Percentiles rank a stretch among this genome's conserved stretches.
phyloP scores from a whole-genome alignment of 2,113 vertebrate genomes.

The Polypterus bichir region DNA sequence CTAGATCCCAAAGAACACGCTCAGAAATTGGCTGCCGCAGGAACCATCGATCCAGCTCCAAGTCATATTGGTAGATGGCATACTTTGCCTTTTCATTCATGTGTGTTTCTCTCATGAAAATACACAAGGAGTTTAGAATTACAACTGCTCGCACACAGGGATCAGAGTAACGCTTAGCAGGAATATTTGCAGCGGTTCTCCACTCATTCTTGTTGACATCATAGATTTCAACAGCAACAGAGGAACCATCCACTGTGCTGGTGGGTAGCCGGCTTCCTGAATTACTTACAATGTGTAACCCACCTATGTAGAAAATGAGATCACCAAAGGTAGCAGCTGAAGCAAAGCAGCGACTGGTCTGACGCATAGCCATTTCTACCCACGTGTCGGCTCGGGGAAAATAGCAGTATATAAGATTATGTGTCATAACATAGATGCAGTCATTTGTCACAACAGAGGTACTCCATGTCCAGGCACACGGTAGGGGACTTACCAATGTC shows the following conservation, averaged over 20 bases:
- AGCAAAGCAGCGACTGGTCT: conserved; percentile 83
- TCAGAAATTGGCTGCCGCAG: conserved; percentile 84
- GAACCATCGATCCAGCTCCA: conserved; percentile 82
- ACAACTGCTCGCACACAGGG: conserved; percentile 81
- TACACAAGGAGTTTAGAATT: conserved; percentile 76
- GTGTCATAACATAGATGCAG: conserved; percentile 87
- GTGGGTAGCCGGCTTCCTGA: conserved; percentile 71
- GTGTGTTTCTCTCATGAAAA: conserved; percentile 88
- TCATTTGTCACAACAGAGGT: conserved; percentile 74
- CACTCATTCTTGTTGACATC: conserved; percentile 90
- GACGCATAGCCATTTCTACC: conserved; percentile 90
- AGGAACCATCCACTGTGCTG: conserved; percentile 79
- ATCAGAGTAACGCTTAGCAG: conserved; percentile 84
- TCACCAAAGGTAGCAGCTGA: conserved; percentile 83
- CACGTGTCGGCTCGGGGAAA: conserved; percentile 83
- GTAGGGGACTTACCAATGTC: conserved; percentile 82
- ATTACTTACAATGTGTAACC: conserved; percentile 83
- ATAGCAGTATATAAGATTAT: conserved; percentile 92
- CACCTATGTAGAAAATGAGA: conserved; percentile 91
- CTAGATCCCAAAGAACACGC: conserved; percentile 87
- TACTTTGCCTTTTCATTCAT: conserved; percentile 89
- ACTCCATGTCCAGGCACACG: conserved; percentile 89
- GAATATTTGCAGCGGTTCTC: conserved; percentile 82
- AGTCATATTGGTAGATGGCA: conserved; percentile 84
- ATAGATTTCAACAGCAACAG: conserved; percentile 84